Evolutionary conservation across 2,797 vertebrate species (phyloP), one percentile per base, ranked within the genome.

Genomic region (Cichlasoma orientale): DNA sequence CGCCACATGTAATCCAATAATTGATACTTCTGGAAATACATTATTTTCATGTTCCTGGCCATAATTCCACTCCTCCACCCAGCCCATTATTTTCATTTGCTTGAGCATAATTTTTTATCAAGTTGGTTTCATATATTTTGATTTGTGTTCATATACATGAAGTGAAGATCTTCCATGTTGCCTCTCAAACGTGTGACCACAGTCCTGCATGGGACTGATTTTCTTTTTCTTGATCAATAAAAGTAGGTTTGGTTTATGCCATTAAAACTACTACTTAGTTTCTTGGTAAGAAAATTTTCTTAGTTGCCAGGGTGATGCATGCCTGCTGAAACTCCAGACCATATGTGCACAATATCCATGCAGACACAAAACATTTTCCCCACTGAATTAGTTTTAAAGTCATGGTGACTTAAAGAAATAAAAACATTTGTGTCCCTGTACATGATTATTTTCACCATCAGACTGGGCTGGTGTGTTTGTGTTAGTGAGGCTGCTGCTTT

Each of bases 401-500:
- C 10, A 0, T 68, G 16, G 25, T 31, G 25, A 68, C 41, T 27
- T 68, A 13, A 68, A 68, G 25, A 68, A 50, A 50, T 13, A 29
- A 68, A 50, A 68, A 41, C 27, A 66, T 13, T 13, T 66, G 10
- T 29, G 63, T 68, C 44, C 29, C 18, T 13, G 41, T n/a, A 50
- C 41, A 68, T 2, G 3, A 68, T 50, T 23, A 66, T 29, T 66
- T 66, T 66, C 50, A 16, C 41, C 16, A 50, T n/a, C 18, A 29
- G 63, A 50, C 44, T 44, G 25, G 63, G 44, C 25, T 68, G 63
- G 41, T 50, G 63, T 58, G 8, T 47, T 82, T 84, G 77, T 79
- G 69, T 82, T 8, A 16, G 69, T 38, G 27, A 74, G 54, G 75
- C 76, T 83, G 80, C 61, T 50, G 75, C 77, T 86, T 84, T 80